These are phyloP conservation scores for Callopanchax toddi DNA, from an alignment of 2,113 vertebrate genomes.

Conservation along the genomic window DNA sequence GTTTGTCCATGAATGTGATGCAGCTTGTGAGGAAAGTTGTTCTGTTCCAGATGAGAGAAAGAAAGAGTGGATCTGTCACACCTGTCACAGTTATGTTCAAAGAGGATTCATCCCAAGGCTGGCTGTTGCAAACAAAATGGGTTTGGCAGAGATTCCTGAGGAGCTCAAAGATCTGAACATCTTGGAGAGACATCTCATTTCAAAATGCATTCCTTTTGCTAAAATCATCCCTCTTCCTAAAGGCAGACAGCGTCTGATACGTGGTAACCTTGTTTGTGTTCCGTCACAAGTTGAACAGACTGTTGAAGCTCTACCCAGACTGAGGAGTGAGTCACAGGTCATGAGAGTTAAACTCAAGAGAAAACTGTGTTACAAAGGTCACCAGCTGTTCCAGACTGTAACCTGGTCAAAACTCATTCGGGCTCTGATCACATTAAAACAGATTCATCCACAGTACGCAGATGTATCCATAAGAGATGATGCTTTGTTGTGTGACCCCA, in stretches of 20 bases:
- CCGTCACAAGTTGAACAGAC: slow-evolving; percentile 36
- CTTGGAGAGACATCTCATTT: slow-evolving; percentile 33
- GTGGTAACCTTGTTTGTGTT: slow-evolving; percentile 38
- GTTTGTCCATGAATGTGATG: slow-evolving; percentile 33
- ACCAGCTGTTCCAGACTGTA: slow-evolving; percentile 42
- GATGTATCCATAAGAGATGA: slow-evolving; percentile 12
- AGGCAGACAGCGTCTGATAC: slow-evolving; percentile 13
- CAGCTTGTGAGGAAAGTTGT: not conserved
- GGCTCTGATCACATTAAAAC: slow-evolving; percentile 22
- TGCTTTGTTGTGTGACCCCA: slow-evolving; percentile 16
- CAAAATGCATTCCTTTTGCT: slow-evolving; percentile 26
- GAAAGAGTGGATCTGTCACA: slow-evolving; percentile 18
- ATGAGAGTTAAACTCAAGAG: slow-evolving; percentile 40
- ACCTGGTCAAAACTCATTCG: slow-evolving; percentile 34
- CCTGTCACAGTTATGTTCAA: not conserved
- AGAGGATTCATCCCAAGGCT: slow-evolving; percentile 13
- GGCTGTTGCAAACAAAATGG: slow-evolving; percentile 7
- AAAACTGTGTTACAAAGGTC: slow-evolving; percentile 26
- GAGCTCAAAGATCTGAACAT: slow-evolving; percentile 33
- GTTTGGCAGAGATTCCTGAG: slow-evolving; percentile 17
- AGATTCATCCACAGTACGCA: slow-evolving; percentile 38
- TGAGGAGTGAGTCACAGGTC: slow-evolving; percentile 39
- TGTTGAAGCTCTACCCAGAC: slow-evolving; percentile 7
- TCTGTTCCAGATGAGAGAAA: slow-evolving; percentile 8
- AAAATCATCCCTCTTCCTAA: slow-evolving; percentile 41